Base-by-base conservation (phyloP, 2,113 vertebrate genomes). In the Macaca mulatta region DNA sequence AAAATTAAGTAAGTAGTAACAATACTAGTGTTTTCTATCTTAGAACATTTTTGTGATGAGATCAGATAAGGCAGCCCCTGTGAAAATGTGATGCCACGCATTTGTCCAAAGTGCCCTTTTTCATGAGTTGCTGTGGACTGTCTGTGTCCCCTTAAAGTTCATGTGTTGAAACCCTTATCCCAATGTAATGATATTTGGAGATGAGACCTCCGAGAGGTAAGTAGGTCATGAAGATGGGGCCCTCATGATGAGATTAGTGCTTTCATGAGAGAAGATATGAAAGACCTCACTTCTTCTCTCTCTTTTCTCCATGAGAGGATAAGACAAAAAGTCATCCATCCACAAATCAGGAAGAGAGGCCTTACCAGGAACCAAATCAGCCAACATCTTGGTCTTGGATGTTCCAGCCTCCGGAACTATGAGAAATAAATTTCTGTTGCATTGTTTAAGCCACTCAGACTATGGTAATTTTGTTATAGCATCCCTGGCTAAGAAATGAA, bases 311-410 rank as follows among this genome's bases (percentile, higher is more conserved):
- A 2, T 7, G 0, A n/a, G 38, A 61, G 1, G 59, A 40, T 7
- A 52, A 5, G 10, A 22, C 11, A 57, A 93, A 74, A 64, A n/a
- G 35, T n/a, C 5, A 30, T 25, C 5, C 8, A 55, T 35, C 20
- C 12, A 0, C 2, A 57, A 40, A 25, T 2, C 52, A 89, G 59
- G 4, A 77, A n/a, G 8, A 38, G 1, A 8, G 4, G 1, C 35
- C 13, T 16, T 14, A 35, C 6, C 10, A 52, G 2, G 40, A 27
- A 50, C 13, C 11, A 67, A 22, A 40, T 32, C 27, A 30, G 16
- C 48, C 20, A 38, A 23, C n/a, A 38, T 13, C 50, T 35, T 67
- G 11, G 48, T 20, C 50, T 77, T 43, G 12, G 43, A 38, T 5
- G 83, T 93, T 55, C 45, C 2, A 55, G 9, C 5, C 13, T 40